Evolutionary conservation across 2,797 vertebrate genomes (phyloP).

Genomic region (Sorex maritimensis): DNA sequence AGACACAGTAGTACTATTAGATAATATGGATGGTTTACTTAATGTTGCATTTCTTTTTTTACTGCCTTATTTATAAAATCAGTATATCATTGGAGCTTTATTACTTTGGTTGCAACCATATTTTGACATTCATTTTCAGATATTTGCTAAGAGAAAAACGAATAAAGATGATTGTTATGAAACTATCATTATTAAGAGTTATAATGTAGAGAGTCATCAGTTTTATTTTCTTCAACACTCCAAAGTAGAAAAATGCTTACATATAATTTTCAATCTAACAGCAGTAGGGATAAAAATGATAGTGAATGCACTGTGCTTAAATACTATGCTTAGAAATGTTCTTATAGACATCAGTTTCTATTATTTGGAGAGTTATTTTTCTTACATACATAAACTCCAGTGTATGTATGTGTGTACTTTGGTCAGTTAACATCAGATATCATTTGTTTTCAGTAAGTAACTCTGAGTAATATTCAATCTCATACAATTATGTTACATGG

Average conservation of each 20-base stretch:
- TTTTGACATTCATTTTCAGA: conserved; percentile 37
- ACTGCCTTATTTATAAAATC: conserved; percentile 5
- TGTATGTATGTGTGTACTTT: background rate
- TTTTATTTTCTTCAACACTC: conserved; percentile 71
- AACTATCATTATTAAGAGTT: background rate
- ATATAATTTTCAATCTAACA: conserved; percentile 56
- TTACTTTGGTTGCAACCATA: conserved; percentile 32
- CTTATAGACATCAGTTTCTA: background rate
- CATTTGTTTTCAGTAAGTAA: background rate
- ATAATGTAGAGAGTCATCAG: conserved; percentile 28
- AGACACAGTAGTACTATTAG: conserved; percentile 30
- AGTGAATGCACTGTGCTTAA: background rate
- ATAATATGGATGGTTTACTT: conserved; percentile 6
- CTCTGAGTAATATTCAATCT: background rate
- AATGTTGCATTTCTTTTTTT: conserved; percentile 50
- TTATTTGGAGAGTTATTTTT: too few relatives aligned
- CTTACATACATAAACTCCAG: background rate
- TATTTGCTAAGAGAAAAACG: conserved; percentile 34
- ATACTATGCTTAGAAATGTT: conserved; percentile 21
- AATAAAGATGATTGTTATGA: conserved; percentile 34
- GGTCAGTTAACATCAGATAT: background rate
- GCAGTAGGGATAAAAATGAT: conserved; percentile 12
- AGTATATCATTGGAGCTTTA: conserved; percentile 8
- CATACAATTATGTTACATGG: background rate
- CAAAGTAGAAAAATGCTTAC: conserved; percentile 62